Evolutionary conservation across 2,888 invertebrate genomes (phyloP).

Genomic region (Plebejus anna): DNA sequence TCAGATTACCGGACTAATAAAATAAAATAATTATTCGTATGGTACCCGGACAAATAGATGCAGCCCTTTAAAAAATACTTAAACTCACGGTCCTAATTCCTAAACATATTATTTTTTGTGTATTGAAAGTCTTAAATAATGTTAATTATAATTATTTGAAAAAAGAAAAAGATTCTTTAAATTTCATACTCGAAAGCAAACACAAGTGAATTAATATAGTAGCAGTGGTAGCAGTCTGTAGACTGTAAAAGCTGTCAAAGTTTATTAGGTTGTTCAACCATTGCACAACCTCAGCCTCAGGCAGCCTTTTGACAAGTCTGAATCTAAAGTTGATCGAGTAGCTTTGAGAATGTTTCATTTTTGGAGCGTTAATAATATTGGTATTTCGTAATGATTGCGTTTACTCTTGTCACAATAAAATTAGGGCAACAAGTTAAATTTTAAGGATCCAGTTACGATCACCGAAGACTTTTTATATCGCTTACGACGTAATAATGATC

Average conservation of each 20-base stretch:
- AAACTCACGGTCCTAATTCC: too few species aligned
- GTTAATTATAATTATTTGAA: neutral
- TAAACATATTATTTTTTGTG: neutral
- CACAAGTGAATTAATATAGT: too few species aligned
- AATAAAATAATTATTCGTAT: too few species aligned
- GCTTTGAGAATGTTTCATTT: conserved; percentile 11
- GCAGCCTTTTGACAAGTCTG: conserved; percentile 7
- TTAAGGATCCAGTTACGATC: neutral
- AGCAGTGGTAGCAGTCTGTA: neutral
- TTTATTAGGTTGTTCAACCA: conserved; percentile 1
- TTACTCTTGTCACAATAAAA: neutral
- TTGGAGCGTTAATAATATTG: neutral
- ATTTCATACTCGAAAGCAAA: neutral
- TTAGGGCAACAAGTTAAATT: neutral
- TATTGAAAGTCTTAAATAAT: neutral
- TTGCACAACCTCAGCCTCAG: conserved; percentile 1
- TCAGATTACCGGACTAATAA: too few species aligned
- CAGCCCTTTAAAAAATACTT: too few species aligned
- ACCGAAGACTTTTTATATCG: neutral
- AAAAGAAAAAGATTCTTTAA: neutral
- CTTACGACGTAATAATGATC: neutral
- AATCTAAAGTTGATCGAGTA: conserved; percentile 19
- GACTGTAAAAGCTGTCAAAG: neutral
- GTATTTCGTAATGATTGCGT: conserved; percentile 1
- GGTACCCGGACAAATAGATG: too few species aligned